phyloP scores from a whole-genome alignment of 2,888 invertebrate species.

The Oscheius sp. region DNA sequence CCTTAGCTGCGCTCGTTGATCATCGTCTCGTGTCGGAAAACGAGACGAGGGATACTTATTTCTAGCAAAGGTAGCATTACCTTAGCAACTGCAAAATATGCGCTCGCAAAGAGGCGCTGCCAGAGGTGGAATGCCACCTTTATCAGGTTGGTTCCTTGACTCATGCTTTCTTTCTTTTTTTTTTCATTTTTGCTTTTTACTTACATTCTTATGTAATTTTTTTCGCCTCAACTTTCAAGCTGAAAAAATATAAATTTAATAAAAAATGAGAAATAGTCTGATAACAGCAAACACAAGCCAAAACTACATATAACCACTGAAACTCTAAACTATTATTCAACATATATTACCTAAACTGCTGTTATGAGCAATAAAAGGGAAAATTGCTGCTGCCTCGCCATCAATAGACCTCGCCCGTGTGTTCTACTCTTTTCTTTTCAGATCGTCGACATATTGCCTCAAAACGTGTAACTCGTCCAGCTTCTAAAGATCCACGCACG shows the following conservation, averaged over 20 bases:
- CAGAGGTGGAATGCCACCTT: no score
- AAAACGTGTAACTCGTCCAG: slow-evolving; percentile 13
- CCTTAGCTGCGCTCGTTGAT: not conserved
- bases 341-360: no score
- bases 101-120: slow-evolving; percentile 8
- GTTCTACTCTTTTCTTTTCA: slow-evolving; percentile 26
- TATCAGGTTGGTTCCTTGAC: slow-evolving; percentile 5
- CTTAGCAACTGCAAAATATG: no score
- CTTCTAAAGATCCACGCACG: slow-evolving; percentile 2
- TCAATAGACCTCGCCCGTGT: not conserved
- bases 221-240: no score
- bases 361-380: not conserved
- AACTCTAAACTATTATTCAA: no score
- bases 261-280: no score
- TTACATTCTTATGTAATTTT: no score
- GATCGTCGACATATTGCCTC: slow-evolving; percentile 25
- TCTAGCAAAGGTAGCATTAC: no score
- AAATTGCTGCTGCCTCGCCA: slow-evolving; percentile 9
- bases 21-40: slow-evolving; percentile 14
- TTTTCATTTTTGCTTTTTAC: not conserved
- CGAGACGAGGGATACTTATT: no score
- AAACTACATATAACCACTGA: no score
- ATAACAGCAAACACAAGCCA: no score
- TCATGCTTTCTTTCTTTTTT: not conserved
- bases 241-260: no score